Conservation (phyloP, 2,797 vertebrate species). For the Eidolon dupreanum region DNA sequence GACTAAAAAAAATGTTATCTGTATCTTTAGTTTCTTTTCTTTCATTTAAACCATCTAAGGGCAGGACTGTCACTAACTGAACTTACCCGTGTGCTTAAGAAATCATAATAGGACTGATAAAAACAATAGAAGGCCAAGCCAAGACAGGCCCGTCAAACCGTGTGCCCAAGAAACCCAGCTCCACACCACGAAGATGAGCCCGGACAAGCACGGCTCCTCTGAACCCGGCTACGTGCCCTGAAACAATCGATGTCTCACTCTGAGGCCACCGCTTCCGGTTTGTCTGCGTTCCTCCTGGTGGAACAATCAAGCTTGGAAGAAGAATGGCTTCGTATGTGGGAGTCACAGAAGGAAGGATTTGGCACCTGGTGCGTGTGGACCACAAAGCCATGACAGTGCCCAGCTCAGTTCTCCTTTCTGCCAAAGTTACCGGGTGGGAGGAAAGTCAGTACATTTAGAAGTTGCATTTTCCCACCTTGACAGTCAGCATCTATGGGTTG, state of each 20-base stretch:
- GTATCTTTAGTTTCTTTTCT: background rate
- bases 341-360: constrained; percentile 50
- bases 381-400: constrained; percentile 28
- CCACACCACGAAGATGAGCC: constrained; percentile 48
- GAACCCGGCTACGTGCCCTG: constrained; percentile 49
- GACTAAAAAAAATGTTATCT: background rate
- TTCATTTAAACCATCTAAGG: background rate
- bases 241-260: constrained; percentile 19
- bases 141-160: background rate
- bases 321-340: constrained; percentile 25
- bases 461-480: constrained; percentile 21
- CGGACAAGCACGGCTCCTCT: constrained; percentile 32
- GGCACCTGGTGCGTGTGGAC: constrained; percentile 55
- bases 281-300: constrained; percentile 18
- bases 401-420: constrained; percentile 25
- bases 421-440: background rate
- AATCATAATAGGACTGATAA: background rate
- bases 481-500: constrained; percentile 48
- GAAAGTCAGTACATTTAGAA: background rate
- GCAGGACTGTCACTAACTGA: background rate
- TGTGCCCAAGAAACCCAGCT: constrained; percentile 36
- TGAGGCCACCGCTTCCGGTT: constrained; percentile 50
- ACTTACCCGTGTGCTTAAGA: background rate
- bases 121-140: constrained; percentile 38
- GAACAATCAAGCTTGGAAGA: constrained; percentile 31